Conservation (phyloP, 2,113 vertebrate species). For the Hemicordylus capensis region DNA sequence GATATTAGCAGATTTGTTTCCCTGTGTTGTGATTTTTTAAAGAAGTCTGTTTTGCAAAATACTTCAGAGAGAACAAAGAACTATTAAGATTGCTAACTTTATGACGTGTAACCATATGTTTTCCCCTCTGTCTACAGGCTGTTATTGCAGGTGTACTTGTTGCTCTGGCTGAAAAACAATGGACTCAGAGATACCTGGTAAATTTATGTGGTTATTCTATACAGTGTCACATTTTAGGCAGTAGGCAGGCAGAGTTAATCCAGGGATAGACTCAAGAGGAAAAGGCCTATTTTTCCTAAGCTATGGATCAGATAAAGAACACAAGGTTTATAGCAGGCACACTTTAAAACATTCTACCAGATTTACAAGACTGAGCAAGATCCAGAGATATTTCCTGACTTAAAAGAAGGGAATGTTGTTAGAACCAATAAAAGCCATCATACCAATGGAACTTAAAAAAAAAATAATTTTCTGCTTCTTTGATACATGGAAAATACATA, state of each 20-base stretch:
- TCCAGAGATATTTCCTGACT: conserved; percentile 27
- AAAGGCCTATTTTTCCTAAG: neutral
- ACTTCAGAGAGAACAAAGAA: neutral
- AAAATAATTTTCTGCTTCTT: conserved; percentile 8
- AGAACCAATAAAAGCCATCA: neutral
- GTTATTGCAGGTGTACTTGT: conserved; percentile 57
- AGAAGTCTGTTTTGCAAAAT: conserved; percentile 5
- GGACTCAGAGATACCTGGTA: conserved; percentile 67
- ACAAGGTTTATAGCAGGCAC: neutral
- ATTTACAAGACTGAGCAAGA: conserved; percentile 25
- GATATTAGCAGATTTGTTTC: neutral
- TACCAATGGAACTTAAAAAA: conserved; percentile 4
- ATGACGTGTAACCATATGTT: neutral
- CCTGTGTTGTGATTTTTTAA: neutral
- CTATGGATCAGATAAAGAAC: neutral
- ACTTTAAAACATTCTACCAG: conserved; percentile 13
- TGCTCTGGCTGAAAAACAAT: conserved; percentile 49
- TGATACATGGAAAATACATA: neutral
- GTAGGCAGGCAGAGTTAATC: neutral
- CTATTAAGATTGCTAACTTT: neutral
- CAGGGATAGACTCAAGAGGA: rapidly evolving
- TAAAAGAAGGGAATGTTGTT: conserved; percentile 20
- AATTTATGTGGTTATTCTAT: neutral
- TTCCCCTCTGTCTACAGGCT: conserved; percentile 50
- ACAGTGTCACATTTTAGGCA: neutral